Base-by-base conservation (phyloP, 2,113 vertebrate species). In the Silurus asotus region DNA sequence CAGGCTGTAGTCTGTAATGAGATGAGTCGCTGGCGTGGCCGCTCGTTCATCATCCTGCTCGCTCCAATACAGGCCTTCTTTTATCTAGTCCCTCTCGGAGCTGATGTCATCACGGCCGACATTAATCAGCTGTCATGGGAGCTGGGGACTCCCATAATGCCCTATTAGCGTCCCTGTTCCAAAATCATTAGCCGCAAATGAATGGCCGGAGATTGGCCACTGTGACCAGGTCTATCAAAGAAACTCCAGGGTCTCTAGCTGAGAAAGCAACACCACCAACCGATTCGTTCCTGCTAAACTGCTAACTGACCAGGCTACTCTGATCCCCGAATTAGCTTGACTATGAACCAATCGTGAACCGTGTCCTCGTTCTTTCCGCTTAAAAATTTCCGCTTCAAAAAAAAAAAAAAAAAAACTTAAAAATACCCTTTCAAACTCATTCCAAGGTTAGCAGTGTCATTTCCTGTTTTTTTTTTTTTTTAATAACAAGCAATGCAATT, bases 21-120 rank as follows among this genome's bases (percentile, higher is more conserved):
- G 97, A 96, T 97, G 96, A 96, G 96, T 96, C 96, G 96, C 94
- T 96, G 96, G 95, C 95, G 96, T 93, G 94, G 96, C 96, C 95
- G 96, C 96, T 96, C 96, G 98, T 99, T 98, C 96, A 99, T 99
- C 98, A 99, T 98, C 93, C 97, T 99, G 97, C 96, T 99, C 96
- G 94, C 96, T 99, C 96, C 96, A 97, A 98, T 99, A 95, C 95
- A 95, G 95, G 95, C 95, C 95, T 97, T 94, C 97, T 96, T 99
- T 99, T 98, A 98, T 99, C 97, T 89, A 96, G 96, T 92, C 92
- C 94, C 93, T 96, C 96, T 96, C 94, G 93, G 95, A 96, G 95
- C 96, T 96, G 95, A 96, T 98, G 97, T 97, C 97, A 96, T 97
- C 95, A 93, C 92, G 93, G 93, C 88, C 93, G 95, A 96, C 96